Evolutionary conservation across 2,888 invertebrate species (phyloP).

Genomic region (Oscheius myriophilus): DNA sequence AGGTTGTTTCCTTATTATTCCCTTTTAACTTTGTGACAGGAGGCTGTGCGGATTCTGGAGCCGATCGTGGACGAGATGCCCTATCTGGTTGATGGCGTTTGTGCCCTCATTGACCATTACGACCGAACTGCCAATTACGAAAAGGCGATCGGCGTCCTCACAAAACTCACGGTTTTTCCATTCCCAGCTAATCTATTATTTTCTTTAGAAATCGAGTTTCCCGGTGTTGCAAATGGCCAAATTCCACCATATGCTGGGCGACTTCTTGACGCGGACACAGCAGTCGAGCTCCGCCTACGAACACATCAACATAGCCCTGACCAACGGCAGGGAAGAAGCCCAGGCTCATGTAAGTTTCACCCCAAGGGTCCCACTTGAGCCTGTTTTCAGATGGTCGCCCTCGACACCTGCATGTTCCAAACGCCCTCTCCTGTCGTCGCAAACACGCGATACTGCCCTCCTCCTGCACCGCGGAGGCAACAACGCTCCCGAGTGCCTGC

Average conservation of each 20-base stretch:
- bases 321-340: conserved; percentile 1
- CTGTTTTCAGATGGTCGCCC: conserved; percentile 7
- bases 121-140: conserved; percentile 3
- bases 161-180: conserved; percentile 18
- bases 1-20: background rate
- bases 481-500: too few species aligned
- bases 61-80: conserved; percentile 1
- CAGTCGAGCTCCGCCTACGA: conserved; percentile 13
- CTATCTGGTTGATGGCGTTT: background rate
- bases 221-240: conserved; percentile 6
- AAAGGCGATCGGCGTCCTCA: background rate
- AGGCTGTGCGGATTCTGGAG: conserved; percentile 18
- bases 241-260: conserved; percentile 21
- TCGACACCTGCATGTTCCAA: conserved; percentile 10
- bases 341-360: background rate
- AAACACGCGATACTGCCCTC: background rate
- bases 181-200: background rate
- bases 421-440: conserved; percentile 17
- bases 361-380: background rate
- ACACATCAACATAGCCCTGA: conserved; percentile 11
- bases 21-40: conserved; percentile 14
- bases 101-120: conserved; percentile 14
- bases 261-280: background rate
- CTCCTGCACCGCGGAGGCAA: conserved; percentile 9
- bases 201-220: background rate